Evolutionary conservation across 2,113 vertebrate species (phyloP).

Genomic region (Bujurquina vittata): DNA sequence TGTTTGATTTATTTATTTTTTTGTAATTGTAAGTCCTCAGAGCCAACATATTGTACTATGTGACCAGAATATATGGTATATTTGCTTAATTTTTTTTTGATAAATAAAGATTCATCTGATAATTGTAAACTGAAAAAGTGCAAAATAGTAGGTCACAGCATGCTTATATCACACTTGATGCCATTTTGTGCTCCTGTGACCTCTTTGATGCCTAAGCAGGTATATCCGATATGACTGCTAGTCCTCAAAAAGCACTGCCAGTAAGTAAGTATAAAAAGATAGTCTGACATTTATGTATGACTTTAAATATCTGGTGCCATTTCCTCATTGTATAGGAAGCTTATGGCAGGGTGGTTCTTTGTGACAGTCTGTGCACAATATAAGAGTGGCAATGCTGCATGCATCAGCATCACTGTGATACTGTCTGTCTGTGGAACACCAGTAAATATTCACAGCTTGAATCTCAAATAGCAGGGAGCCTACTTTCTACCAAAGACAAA

Average conservation of each 20-base stretch:
- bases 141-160: background rate
- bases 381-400: slow-evolving; percentile 15
- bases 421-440: slow-evolving; percentile 10
- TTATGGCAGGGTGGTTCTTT: background rate
- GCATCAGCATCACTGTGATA: background rate
- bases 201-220: background rate
- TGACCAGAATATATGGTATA: background rate
- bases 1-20: no score
- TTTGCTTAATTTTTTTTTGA: background rate
- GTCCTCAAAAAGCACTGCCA: background rate
- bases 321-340: background rate
- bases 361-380: background rate
- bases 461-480: slow-evolving; percentile 47
- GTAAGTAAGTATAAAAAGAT: background rate
- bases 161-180: background rate
- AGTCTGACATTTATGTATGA: no score
- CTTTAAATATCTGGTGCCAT: background rate
- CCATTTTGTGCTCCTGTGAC: background rate
- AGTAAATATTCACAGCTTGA: slow-evolving; percentile 45
- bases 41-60: background rate
- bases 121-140: background rate
- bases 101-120: background rate
- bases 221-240: background rate
- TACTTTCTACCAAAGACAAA: background rate
- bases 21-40: background rate